Evolutionary conservation across 2,888 invertebrate genomes (phyloP), one percentile per base, ranked within the genome.

Genomic region (Habrosyne pyritoides): DNA sequence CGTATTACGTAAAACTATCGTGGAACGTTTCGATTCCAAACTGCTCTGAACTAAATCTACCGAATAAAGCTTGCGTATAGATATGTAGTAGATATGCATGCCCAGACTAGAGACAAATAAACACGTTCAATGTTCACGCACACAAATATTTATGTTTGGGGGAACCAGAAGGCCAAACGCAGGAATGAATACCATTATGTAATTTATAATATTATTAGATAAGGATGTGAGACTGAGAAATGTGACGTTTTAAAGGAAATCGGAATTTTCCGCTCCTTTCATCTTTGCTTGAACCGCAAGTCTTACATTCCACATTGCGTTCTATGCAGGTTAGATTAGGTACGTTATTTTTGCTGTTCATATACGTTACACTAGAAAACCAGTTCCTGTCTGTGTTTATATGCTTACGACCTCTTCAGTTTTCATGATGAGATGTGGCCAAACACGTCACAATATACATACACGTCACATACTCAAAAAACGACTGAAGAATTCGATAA

Each of bases 41-140:
- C 28, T 26, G 26, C 26, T 49, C 24, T 26, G 26, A n/a, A 24
- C 47, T 47, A 47, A 24, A 47, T 21, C 26, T 26, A 49, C 26
- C 18, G 24, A 48, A 48, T 48, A 24, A 48, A 24, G 21, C 48
- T 22, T 22, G 49, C 49, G 26, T 18, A 18, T 42, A 49, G 49
- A 14, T 24, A 49, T 50, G 50, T 50, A 28, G 50, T 49, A n/a
- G n/a, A n/a, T 49, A 30, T 50, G 50, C 50, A 50, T 50, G 28
- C 50, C 50, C 50, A 50, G 50, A 50, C 50, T 50, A 18, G 50
- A 50, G 50, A 50, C 18, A 50, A 50, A 50, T 50, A 50, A 50
- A 50, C 50, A 42, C 18, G 36, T 42, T 42, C 42, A 50, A 28
- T 50, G 50, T 21, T 18, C 21, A 50, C 50, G 28, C 50, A 50